Evolutionary conservation across 2,113 vertebrate species (phyloP).

Genomic region (Melanerpes formicivorus): DNA sequence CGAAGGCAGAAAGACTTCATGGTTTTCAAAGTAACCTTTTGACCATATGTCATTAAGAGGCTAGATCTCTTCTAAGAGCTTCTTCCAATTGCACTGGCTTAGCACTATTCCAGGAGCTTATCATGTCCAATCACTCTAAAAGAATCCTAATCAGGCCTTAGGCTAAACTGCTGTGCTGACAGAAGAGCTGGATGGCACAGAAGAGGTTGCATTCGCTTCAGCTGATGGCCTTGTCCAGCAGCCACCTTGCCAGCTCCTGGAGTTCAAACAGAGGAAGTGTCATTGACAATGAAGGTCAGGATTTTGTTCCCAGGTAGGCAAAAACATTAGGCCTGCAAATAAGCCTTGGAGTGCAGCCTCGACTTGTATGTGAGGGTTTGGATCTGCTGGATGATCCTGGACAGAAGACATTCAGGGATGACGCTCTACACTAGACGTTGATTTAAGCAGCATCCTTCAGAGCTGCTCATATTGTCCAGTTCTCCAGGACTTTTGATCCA

Average conservation of each 20-base stretch:
- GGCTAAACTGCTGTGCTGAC: neutral
- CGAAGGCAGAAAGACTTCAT: neutral
- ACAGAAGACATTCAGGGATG: neutral
- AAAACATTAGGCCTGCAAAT: neutral
- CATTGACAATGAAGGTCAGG: neutral
- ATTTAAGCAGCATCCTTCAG: neutral
- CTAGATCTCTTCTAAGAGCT: slow-evolving; percentile 45
- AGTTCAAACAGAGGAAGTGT: neutral
- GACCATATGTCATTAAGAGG: slow-evolving; percentile 50
- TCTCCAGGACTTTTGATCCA: neutral
- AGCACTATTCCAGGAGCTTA: slow-evolving; percentile 23
- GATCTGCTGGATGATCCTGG: neutral
- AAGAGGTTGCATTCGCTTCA: neutral
- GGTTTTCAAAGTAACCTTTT: slow-evolving; percentile 34
- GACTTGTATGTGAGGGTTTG: neutral
- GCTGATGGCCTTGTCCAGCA: neutral
- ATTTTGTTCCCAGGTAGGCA: neutral
- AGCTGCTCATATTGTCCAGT: neutral
- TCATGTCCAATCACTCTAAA: slow-evolving; percentile 47
- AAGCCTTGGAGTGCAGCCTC: neutral
- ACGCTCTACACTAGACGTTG: neutral
- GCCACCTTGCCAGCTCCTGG: neutral
- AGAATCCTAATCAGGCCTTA: slow-evolving; percentile 56
- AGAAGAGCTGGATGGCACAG: neutral
- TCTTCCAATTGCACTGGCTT: slow-evolving; percentile 57